A percentile compares a stretch with the other conserved stretches of the same genome.
These are phyloP conservation scores for Protophormia terraenovae DNA, from an alignment of 2,888 invertebrate genomes.

Conservation along the genomic window DNA sequence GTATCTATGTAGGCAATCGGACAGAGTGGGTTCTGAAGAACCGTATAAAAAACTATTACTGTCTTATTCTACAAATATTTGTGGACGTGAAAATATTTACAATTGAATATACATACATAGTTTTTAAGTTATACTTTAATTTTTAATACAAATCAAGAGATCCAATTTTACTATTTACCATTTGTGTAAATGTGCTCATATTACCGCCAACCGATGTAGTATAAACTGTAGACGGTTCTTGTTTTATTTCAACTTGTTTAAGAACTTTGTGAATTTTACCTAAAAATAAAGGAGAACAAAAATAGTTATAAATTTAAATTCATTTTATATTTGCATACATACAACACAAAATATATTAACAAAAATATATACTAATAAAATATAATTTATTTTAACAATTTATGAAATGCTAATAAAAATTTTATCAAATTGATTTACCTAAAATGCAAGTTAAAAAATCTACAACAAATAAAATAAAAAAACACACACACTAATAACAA, in stretches of 20 bases:
- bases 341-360: neutral
- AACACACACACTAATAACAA: neutral
- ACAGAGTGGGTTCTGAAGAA: too few relatives aligned
- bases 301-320: too few relatives aligned
- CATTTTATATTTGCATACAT: too few relatives aligned
- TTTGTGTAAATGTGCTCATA: conserved; percentile 75
- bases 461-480: neutral
- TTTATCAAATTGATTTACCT: too few relatives aligned
- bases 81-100: too few relatives aligned
- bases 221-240: conserved; percentile 71
- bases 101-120: too few relatives aligned
- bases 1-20: too few relatives aligned
- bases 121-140: too few relatives aligned
- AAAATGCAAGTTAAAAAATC: neutral
- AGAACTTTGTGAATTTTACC: conserved; percentile 79
- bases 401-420: neutral
- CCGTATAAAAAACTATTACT: too few relatives aligned
- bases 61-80: too few relatives aligned
- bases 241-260: conserved; percentile 77
- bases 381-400: neutral
- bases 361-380: neutral
- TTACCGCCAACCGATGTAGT: conserved; percentile 72
- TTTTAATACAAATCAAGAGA: too few relatives aligned
- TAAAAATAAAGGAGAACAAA: conserved; percentile 66
- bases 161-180: too few relatives aligned